These are phyloP conservation scores for Plusia festucae DNA, from an alignment of 2,888 invertebrate genomes.

Conservation along the genomic window DNA sequence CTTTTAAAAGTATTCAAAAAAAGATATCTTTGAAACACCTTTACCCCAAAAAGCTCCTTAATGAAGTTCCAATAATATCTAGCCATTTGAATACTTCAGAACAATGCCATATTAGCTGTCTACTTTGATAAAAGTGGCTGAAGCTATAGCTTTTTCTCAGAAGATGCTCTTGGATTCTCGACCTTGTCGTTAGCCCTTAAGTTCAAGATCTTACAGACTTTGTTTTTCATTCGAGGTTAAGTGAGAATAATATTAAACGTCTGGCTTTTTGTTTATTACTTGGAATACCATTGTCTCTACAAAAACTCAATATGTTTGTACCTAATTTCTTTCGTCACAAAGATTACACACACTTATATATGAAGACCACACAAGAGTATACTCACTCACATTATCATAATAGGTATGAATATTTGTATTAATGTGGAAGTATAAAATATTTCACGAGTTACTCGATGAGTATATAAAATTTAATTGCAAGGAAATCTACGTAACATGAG, in stretches of 20 bases:
- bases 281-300: background rate
- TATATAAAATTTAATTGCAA: too few relatives aligned
- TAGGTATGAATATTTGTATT: too few relatives aligned
- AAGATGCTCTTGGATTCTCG: conserved; percentile 2
- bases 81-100: background rate
- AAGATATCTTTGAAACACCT: background rate
- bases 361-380: too few relatives aligned
- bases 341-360: background rate
- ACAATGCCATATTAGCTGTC: background rate
- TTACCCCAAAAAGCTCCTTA: background rate
- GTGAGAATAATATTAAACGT: conserved; percentile 6
- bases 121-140: background rate
- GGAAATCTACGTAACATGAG: too few relatives aligned
- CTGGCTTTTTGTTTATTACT: background rate
- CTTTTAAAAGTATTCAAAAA: background rate
- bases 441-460: too few relatives aligned
- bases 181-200: background rate
- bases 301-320: background rate
- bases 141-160: conserved; percentile 1
- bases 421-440: too few relatives aligned
- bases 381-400: too few relatives aligned
- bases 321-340: background rate
- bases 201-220: background rate
- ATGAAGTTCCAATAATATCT: background rate
- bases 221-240: background rate